A percentile compares a stretch with the other conserved stretches of the same genome.
These are phyloP conservation scores for Drosophila cracens DNA, from an alignment of 2,888 invertebrate genomes.

Conservation along the genomic window DNA sequence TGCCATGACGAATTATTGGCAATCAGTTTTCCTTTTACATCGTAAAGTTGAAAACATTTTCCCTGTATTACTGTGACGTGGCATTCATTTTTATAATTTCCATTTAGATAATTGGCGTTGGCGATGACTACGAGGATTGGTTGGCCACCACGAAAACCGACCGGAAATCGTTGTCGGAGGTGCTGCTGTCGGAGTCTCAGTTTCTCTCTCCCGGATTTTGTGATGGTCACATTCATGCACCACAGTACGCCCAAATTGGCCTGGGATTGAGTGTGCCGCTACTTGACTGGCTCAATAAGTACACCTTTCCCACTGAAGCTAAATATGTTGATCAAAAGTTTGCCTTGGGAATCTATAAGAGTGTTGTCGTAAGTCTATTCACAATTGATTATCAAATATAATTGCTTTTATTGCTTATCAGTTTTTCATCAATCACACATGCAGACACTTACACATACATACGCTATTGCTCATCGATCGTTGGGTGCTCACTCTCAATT, in stretches of 20 bases:
- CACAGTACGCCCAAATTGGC: conserved; percentile 94
- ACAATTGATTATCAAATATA: not conserved
- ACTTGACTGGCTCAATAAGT: conserved; percentile 93
- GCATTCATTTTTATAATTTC: not conserved
- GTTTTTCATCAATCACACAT: not conserved
- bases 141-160: conserved; percentile 16
- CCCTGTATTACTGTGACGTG: not conserved
- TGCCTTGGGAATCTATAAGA: conserved; percentile 89
- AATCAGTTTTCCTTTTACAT: not conserved
- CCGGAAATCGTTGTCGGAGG: conserved; percentile 37
- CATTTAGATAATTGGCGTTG: conserved; percentile 85
- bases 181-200: conserved; percentile 85
- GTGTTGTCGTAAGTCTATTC: conserved; percentile 90
- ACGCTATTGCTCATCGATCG: conserved; percentile 2
- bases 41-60: not conserved
- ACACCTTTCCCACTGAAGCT: conserved; percentile 94
- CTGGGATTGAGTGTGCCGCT: conserved; percentile 92
- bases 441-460: not conserved
- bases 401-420: conserved; percentile 39
- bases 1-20: not conserved
- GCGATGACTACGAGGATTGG: conserved; percentile 78
- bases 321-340: conserved; percentile 89
- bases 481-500: not conserved
- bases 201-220: conserved; percentile 95
- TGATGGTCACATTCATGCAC: conserved; percentile 96